phyloP scores from a whole-genome alignment of 1,140 invertebrate genomes.

The Latrodectus geometricus region DNA sequence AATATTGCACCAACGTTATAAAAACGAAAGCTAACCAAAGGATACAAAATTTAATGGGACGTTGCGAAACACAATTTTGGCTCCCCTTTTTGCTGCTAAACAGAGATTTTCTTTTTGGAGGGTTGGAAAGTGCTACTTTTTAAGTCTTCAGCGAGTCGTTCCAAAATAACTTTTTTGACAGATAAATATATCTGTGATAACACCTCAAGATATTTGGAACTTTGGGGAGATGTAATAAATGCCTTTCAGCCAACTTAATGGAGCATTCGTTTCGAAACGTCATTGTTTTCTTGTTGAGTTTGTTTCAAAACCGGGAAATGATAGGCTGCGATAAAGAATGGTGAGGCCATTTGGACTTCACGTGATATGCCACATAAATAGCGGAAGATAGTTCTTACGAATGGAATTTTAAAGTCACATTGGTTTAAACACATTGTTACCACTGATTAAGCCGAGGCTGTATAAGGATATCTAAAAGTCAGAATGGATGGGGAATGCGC shows the following conservation, averaged over 20 bases:
- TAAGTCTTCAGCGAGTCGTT: conserved; percentile 38
- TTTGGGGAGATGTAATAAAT: conserved; percentile 5
- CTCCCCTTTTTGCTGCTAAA: not conserved
- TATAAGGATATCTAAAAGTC: no score
- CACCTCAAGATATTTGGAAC: conserved; percentile 16
- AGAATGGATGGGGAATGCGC: no score
- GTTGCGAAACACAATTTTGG: conserved; percentile 44
- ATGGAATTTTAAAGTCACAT: no score
- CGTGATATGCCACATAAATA: not conserved
- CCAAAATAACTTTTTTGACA: conserved; percentile 32
- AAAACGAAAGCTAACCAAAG: not conserved
- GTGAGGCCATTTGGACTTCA: not conserved
- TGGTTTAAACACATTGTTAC: no score
- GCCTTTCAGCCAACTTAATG: not conserved
- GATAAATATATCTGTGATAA: conserved; percentile 47
- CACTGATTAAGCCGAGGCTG: no score
- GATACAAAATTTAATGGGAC: conserved; percentile 39
- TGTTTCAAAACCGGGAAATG: not conserved
- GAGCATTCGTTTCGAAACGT: not conserved
- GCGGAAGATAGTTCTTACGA: not conserved
- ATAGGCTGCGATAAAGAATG: not conserved
- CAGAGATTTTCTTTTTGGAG: not conserved
- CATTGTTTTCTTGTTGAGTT: conserved; percentile 7
- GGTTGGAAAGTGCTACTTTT: conserved; percentile 20
- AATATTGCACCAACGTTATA: conserved; percentile 12